These are phyloP conservation scores for Malacoraja senta DNA, from an alignment of 2,797 vertebrate genomes.

Conservation along the genomic window DNA sequence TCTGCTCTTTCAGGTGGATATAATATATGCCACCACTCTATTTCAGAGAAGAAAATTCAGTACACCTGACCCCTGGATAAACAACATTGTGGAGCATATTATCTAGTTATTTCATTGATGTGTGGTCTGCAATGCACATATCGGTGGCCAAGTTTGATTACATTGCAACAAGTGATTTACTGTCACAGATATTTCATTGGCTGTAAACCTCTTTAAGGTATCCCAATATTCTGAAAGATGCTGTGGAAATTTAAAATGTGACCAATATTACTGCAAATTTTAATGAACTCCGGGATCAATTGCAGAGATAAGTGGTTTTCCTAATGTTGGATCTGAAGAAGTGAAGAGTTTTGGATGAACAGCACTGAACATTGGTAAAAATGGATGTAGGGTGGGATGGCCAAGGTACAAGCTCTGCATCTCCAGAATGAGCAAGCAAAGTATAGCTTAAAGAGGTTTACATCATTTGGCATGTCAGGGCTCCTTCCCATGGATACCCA, in stretches of 20 bases:
- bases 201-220: neutral
- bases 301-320: neutral
- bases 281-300: neutral
- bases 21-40: neutral
- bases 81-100: neutral
- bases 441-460: neutral
- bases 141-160: neutral
- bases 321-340: neutral
- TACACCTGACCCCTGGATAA: neutral
- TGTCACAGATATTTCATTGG: neutral
- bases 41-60: neutral
- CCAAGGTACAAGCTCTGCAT: neutral
- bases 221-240: neutral
- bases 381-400: neutral
- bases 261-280: neutral
- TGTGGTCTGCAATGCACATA: neutral
- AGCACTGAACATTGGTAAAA: neutral
- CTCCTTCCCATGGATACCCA: neutral
- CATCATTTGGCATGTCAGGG: neutral
- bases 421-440: neutral
- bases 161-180: neutral
- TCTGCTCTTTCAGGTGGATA: neutral
- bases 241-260: neutral
- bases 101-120: neutral
- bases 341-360: neutral